Conservation (phyloP, 2,113 vertebrate genomes). For the Echinops telfairi region DNA sequence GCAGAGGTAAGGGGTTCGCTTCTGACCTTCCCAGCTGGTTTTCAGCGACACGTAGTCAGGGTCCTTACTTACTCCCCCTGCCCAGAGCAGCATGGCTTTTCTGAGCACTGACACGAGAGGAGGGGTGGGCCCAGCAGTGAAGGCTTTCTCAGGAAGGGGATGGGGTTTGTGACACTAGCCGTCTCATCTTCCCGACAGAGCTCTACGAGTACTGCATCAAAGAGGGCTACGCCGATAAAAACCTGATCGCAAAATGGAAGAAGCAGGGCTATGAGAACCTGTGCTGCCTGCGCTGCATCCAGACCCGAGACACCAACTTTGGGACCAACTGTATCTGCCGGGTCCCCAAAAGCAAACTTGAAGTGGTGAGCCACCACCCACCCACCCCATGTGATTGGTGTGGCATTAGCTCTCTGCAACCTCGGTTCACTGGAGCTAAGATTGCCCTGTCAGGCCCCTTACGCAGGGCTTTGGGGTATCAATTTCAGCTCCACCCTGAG, state of each 20-base stretch:
- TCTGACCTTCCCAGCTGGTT: neutral
- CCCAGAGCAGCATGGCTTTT: neutral
- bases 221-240: slow-evolving; percentile 98
- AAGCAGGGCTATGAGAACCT: slow-evolving; percentile 99
- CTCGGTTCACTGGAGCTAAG: no score
- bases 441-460: no score
- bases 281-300: slow-evolving; percentile 98
- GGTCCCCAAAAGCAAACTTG: slow-evolving; percentile 98
- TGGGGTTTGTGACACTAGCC: neutral
- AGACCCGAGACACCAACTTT: slow-evolving; percentile 98
- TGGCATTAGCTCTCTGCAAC: neutral
- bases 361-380: slow-evolving; percentile 92
- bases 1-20: slow-evolving; percentile 90
- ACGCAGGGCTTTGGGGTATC: no score
- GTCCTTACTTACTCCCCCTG: neutral
- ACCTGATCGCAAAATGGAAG: slow-evolving; percentile 99
- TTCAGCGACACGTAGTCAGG: no score
- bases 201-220: slow-evolving; percentile 98
- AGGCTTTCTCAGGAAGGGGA: neutral
- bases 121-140: neutral
- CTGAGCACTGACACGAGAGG: neutral
- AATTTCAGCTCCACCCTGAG: neutral
- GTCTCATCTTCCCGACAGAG: slow-evolving; percentile 86
- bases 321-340: slow-evolving; percentile 99
- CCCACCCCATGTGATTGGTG: neutral